phyloP scores from a whole-genome alignment of 2,113 vertebrate species.

The Irena cyanogastra region DNA sequence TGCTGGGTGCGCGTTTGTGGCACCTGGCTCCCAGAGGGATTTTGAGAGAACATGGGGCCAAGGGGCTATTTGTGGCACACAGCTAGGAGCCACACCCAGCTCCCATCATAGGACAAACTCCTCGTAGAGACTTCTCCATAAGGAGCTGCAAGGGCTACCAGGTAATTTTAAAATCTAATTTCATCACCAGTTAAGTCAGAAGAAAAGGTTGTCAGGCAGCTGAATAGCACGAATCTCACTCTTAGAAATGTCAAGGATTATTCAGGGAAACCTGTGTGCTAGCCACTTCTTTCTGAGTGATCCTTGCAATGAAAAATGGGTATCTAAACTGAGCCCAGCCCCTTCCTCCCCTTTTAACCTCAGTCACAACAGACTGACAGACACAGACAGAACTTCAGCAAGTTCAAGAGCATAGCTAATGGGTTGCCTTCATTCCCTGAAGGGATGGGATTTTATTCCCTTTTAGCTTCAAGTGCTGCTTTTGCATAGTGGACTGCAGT shows the following conservation, averaged over 20 bases:
- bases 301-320: not conserved
- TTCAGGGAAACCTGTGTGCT: not conserved
- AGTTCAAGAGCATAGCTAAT: not conserved
- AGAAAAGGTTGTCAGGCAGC: conserved; percentile 1
- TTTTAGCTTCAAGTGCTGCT: not conserved
- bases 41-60: not conserved
- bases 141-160: not conserved
- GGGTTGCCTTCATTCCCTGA: not conserved
- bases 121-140: not conserved
- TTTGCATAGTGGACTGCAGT: not conserved
- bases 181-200: not conserved
- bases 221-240: not conserved
- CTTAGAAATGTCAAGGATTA: conserved; percentile 16
- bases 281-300: not conserved
- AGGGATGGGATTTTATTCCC: not conserved
- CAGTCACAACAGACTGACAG: not conserved
- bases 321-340: not conserved
- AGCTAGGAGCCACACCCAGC: not conserved
- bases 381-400: not conserved
- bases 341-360: not conserved
- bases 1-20: rapidly evolving
- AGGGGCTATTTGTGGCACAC: rapidly evolving
- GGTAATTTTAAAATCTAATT: conserved; percentile 1
- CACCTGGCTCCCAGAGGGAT: rapidly evolving
- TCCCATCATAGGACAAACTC: not conserved